A percentile compares a stretch with the other conserved stretches of the same genome.
Conservation (phyloP, 2,888 invertebrate species). For the Lycophotia porphyrea region DNA sequence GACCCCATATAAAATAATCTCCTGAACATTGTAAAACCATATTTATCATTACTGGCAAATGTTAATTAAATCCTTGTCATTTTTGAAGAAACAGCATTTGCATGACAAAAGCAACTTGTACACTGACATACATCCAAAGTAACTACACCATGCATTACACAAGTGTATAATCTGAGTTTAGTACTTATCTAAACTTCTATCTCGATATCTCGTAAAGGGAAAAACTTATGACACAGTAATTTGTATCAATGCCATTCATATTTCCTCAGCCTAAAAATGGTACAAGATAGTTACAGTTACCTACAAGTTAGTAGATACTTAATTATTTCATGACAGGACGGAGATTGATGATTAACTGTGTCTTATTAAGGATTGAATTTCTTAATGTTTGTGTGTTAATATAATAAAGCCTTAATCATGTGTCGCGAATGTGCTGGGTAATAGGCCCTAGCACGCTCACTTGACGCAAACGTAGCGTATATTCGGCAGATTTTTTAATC, state of each 20-base stretch:
- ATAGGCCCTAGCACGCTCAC: not conserved
- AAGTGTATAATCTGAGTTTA: slow-evolving; percentile 13
- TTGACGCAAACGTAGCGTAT: not conserved
- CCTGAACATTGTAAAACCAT: too few species aligned
- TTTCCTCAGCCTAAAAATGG: slow-evolving; percentile 45
- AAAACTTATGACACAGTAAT: slow-evolving; percentile 40
- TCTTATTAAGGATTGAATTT: slow-evolving; percentile 40
- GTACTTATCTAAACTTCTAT: slow-evolving; percentile 23
- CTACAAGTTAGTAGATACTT: slow-evolving; percentile 19
- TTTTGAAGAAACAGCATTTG: not conserved
- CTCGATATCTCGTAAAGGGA: slow-evolving; percentile 15
- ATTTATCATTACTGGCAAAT: too few species aligned
- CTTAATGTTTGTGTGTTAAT: slow-evolving; percentile 27
- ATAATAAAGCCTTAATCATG: slow-evolving; percentile 30
- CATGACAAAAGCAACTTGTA: not conserved
- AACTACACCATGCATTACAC: not conserved
- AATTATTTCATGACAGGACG: slow-evolving; percentile 49
- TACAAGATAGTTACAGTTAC: slow-evolving; percentile 29
- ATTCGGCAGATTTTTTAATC: not conserved
- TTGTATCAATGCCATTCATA: slow-evolving; percentile 50
- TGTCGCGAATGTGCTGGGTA: slow-evolving; percentile 34
- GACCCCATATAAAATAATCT: too few species aligned
- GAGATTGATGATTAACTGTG: slow-evolving; percentile 51
- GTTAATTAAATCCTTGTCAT: not conserved
- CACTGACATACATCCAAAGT: not conserved